These are phyloP conservation scores for Beris morrisii DNA, from an alignment of 2,888 invertebrate species.

Conservation along the genomic window DNA sequence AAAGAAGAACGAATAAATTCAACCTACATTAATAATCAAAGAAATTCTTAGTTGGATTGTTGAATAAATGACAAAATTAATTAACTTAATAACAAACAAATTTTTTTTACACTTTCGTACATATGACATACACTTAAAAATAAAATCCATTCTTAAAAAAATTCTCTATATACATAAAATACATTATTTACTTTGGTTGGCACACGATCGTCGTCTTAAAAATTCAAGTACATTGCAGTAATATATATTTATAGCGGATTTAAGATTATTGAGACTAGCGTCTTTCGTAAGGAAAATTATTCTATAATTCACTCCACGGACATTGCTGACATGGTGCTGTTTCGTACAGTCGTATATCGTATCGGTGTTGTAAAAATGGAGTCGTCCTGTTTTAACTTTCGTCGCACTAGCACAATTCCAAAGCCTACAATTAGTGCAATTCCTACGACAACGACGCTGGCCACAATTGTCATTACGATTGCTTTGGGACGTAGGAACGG, in stretches of 20 bases:
- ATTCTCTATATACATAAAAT: neutral
- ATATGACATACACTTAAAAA: neutral
- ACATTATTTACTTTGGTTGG: constrained; percentile 2
- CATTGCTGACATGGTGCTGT: constrained; percentile 36
- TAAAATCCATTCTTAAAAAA: neutral
- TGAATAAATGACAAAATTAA: too few species aligned
- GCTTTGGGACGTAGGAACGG: constrained; percentile 39
- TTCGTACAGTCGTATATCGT: constrained; percentile 41
- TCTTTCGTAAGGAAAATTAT: too few species aligned
- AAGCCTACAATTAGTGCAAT: constrained; percentile 42
- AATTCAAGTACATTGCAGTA: neutral
- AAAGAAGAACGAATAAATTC: too few species aligned
- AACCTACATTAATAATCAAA: too few species aligned
- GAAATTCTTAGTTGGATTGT: too few species aligned
- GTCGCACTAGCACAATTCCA: constrained; percentile 38
- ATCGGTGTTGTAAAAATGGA: constrained; percentile 38
- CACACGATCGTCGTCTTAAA: neutral
- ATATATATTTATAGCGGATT: too few species aligned
- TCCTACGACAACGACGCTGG: constrained; percentile 41
- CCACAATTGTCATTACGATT: constrained; percentile 39
- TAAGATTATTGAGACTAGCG: too few species aligned
- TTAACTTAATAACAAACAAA: too few species aligned
- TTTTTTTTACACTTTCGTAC: too few species aligned
- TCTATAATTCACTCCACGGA: neutral
- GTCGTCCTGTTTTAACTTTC: constrained; percentile 34